phyloP scores from a whole-genome alignment of 2,888 invertebrate species.

The Colostygia pectinataria region DNA sequence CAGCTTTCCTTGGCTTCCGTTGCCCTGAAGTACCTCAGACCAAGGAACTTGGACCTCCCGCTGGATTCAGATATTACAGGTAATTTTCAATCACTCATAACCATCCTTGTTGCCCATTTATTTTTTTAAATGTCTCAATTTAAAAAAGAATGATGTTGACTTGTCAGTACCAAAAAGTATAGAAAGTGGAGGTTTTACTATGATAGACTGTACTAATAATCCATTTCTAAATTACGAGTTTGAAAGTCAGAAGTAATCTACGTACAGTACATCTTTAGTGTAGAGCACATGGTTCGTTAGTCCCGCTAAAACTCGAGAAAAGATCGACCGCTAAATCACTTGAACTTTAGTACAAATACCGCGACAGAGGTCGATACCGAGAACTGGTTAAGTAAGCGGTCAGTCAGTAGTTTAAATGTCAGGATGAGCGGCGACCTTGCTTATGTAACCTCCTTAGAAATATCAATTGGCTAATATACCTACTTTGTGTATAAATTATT shows the following conservation, averaged over 20 bases:
- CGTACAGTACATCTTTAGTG: too few relatives aligned
- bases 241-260: too few relatives aligned
- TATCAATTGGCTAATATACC: slow-evolving; percentile 63
- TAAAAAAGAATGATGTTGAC: background rate
- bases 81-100: slow-evolving; percentile 32
- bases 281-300: too few relatives aligned
- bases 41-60: slow-evolving; percentile 69
- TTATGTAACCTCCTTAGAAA: slow-evolving; percentile 72
- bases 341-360: slow-evolving; percentile 32
- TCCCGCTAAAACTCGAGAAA: too few relatives aligned
- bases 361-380: slow-evolving; percentile 45
- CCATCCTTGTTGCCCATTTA: too few relatives aligned
- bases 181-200: too few relatives aligned
- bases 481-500: slow-evolving; percentile 42
- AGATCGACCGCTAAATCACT: background rate
- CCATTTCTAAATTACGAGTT: too few relatives aligned
- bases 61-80: slow-evolving; percentile 75
- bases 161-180: too few relatives aligned
- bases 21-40: slow-evolving; percentile 86
- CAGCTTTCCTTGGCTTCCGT: slow-evolving; percentile 90
- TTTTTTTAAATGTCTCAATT: too few relatives aligned
- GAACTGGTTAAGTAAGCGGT: slow-evolving; percentile 74
- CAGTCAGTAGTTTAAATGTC: slow-evolving; percentile 76
- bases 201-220: too few relatives aligned
- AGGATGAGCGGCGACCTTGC: slow-evolving; percentile 72